Conservation (phyloP, 2,797 vertebrate species). For the Pangasius djambal region DNA sequence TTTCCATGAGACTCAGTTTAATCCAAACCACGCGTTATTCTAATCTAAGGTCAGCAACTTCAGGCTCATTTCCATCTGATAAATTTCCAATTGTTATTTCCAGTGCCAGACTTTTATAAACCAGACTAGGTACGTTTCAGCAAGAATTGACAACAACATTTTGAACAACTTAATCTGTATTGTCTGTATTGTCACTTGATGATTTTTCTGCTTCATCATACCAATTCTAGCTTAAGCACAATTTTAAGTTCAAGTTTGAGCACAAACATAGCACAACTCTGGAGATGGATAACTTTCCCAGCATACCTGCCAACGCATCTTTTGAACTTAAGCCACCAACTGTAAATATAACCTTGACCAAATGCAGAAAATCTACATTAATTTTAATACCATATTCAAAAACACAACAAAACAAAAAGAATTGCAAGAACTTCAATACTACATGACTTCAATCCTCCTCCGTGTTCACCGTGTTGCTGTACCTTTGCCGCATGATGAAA, state of each 20-base stretch:
- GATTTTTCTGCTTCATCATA: background rate
- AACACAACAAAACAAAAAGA: background rate
- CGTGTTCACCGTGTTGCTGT: conserved; percentile 4
- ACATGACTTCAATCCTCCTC: conserved; percentile 8
- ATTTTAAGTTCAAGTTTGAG: background rate
- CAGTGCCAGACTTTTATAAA: background rate
- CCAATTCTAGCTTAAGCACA: background rate
- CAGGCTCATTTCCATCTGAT: background rate
- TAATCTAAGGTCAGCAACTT: background rate
- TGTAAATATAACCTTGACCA: background rate
- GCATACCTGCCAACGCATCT: background rate
- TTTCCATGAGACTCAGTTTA: background rate
- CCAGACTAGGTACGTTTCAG: background rate
- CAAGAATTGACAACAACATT: background rate
- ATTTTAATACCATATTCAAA: background rate
- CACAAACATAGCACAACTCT: background rate
- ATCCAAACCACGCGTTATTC: background rate
- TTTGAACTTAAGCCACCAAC: background rate
- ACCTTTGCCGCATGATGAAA: conserved; percentile 25
- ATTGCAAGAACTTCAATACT: conserved; percentile 1
- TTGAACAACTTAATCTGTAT: background rate
- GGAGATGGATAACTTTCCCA: background rate
- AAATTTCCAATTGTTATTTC: background rate
- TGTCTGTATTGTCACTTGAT: background rate
- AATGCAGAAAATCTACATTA: background rate